Evolutionary conservation across 1,140 invertebrate genomes (phyloP).

Genomic region (Camponotus pennsylvanicus): DNA sequence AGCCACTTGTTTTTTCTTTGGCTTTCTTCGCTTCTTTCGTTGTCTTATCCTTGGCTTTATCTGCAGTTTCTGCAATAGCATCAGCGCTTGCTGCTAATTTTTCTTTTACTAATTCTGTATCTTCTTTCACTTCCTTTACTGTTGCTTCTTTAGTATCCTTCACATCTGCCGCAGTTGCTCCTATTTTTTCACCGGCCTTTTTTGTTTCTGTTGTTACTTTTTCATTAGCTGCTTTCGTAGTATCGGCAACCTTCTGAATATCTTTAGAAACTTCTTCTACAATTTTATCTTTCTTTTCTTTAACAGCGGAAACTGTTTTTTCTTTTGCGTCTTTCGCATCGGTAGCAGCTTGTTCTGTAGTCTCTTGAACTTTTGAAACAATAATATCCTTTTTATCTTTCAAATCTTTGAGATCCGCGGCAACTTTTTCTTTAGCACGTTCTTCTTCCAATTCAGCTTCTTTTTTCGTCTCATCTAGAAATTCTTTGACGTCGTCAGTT

Average conservation of each 20-base stretch:
- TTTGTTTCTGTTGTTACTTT: constrained; percentile 30
- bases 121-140: constrained; percentile 55
- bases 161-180: neutral
- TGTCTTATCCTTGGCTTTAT: constrained; percentile 60
- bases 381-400: constrained; percentile 60
- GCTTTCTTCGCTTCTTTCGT: constrained; percentile 74
- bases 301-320: constrained; percentile 22
- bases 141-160: constrained; percentile 47
- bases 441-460: constrained; percentile 65
- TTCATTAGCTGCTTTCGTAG: constrained; percentile 23
- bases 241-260: constrained; percentile 43
- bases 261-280: constrained; percentile 46
- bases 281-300: constrained; percentile 55
- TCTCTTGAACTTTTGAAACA: neutral
- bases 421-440: constrained; percentile 20
- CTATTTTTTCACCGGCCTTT: constrained; percentile 27
- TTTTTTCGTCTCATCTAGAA: constrained; percentile 63
- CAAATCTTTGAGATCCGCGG: neutral
- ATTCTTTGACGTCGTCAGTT: constrained; percentile 67
- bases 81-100: constrained; percentile 1
- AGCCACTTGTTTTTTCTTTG: constrained; percentile 71
- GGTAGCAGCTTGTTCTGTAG: neutral
- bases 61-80: neutral
- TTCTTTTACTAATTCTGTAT: constrained; percentile 49
- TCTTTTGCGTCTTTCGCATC: constrained; percentile 47